Evolutionary conservation across 2,888 invertebrate species (phyloP).

Genomic region (Eulithis prunata): DNA sequence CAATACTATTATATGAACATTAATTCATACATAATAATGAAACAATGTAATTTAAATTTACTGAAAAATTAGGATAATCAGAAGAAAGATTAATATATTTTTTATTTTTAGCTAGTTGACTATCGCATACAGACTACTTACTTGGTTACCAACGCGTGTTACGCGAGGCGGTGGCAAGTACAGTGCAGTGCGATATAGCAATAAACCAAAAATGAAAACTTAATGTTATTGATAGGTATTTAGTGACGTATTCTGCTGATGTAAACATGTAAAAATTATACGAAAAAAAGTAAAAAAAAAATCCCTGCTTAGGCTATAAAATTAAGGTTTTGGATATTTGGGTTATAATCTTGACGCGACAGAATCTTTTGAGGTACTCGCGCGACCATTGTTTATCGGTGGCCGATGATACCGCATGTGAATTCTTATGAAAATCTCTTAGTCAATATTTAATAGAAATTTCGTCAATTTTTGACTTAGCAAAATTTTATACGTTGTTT

Average conservation of each 20-base stretch:
- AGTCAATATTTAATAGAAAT: constrained; percentile 82
- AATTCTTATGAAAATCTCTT: constrained; percentile 83
- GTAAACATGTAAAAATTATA: constrained; percentile 79
- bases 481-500: constrained; percentile 84
- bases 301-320: constrained; percentile 81
- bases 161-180: constrained; percentile 57
- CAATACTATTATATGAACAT: constrained; percentile 77
- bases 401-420: constrained; percentile 74
- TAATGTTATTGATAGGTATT: constrained; percentile 79
- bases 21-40: constrained; percentile 81
- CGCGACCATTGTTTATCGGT: constrained; percentile 55
- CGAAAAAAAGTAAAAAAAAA: constrained; percentile 69
- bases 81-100: constrained; percentile 82
- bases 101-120: constrained; percentile 84
- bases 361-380: constrained; percentile 70
- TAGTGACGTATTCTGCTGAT: constrained; percentile 82
- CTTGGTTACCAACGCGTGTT: constrained; percentile 67
- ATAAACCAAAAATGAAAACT: constrained; percentile 84
- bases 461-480: constrained; percentile 84
- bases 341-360: constrained; percentile 73
- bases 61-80: constrained; percentile 76
- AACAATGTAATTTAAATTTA: constrained; percentile 76
- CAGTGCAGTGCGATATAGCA: constrained; percentile 77
- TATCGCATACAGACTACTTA: constrained; percentile 74
- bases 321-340: constrained; percentile 79